Percentiles rank a stretch among this genome's conserved stretches.
phyloP scores from a whole-genome alignment of 2,113 vertebrate genomes.

The Alces alces region DNA sequence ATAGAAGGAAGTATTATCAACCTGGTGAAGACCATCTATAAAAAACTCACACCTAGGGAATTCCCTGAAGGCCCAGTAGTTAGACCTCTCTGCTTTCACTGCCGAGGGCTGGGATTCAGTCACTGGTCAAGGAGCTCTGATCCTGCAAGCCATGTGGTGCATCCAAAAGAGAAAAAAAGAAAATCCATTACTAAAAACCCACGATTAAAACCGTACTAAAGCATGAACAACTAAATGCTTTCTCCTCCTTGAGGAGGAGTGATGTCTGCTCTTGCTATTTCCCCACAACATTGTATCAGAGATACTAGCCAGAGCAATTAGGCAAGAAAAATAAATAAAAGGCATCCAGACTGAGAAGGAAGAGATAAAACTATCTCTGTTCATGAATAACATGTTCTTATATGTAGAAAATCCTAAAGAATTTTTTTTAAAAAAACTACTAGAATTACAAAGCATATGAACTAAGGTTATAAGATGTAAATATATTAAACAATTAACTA shows the following conservation, averaged over 20 bases:
- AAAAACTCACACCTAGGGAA: background rate
- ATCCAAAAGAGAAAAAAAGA: background rate
- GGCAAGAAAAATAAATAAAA: background rate
- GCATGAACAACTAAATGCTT: background rate
- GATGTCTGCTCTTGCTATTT: background rate
- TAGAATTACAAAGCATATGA: conserved; percentile 8
- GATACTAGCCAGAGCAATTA: background rate
- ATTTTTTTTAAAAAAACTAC: background rate
- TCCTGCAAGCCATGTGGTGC: background rate
- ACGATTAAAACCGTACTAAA: background rate
- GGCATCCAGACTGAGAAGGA: background rate
- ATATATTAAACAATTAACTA: background rate
- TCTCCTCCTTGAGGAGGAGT: background rate
- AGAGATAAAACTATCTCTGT: background rate
- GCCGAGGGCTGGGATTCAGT: background rate
- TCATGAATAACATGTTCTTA: background rate
- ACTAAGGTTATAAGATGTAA: background rate
- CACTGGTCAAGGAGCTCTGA: background rate
- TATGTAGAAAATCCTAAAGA: background rate
- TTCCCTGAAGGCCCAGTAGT: background rate
- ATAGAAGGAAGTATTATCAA: background rate
- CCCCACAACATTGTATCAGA: background rate
- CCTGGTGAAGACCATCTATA: background rate
- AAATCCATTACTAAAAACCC: background rate
- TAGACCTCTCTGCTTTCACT: background rate